A percentile compares a stretch with the other conserved stretches of the same genome.
Evolutionary conservation across 1,140 invertebrate species (phyloP).

Genomic region (Drosophila melanica): DNA sequence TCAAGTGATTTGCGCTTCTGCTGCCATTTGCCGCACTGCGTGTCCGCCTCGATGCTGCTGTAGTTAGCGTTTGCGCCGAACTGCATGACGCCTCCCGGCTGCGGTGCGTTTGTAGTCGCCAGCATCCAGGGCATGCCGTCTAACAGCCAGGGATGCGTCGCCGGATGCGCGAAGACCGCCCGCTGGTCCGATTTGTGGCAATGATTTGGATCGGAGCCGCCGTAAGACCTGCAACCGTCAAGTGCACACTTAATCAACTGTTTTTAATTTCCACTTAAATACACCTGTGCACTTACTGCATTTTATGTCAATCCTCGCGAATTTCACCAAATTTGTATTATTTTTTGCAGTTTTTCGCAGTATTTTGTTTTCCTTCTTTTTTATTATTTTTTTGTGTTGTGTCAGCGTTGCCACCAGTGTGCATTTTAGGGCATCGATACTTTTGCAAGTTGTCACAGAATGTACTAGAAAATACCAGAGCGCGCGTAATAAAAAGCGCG

Average conservation of each 20-base stretch:
- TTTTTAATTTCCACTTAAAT: neutral
- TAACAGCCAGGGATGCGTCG: slow-evolving; percentile 56
- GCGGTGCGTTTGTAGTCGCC: slow-evolving; percentile 57
- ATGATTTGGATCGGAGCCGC: slow-evolving; percentile 31
- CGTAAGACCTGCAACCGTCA: slow-evolving; percentile 41
- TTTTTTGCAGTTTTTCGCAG: slow-evolving; percentile 11
- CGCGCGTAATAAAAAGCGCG: slow-evolving; percentile 53
- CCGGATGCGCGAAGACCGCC: slow-evolving; percentile 43
- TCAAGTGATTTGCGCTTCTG: slow-evolving; percentile 67
- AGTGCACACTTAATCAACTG: neutral
- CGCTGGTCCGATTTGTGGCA: slow-evolving; percentile 39
- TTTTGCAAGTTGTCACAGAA: slow-evolving; percentile 4
- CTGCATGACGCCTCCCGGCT: slow-evolving; percentile 70
- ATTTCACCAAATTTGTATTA: slow-evolving; percentile 4
- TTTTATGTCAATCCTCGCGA: slow-evolving; percentile 16
- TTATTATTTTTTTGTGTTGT: slow-evolving; percentile 1
- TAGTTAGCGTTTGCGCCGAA: slow-evolving; percentile 57
- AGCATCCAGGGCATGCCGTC: slow-evolving; percentile 70
- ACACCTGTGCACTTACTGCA: slow-evolving; percentile 38
- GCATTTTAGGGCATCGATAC: slow-evolving; percentile 16
- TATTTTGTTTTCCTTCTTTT: slow-evolving; percentile 24
- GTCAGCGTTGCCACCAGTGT: slow-evolving; percentile 37
- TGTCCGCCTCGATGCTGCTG: slow-evolving; percentile 38
- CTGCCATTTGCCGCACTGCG: slow-evolving; percentile 60
- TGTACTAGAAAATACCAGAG: slow-evolving; percentile 52